A percentile compares a stretch with the other conserved stretches of the same genome.
Evolutionary conservation across 2,888 invertebrate species (phyloP).

Genomic region (Beris chalybata): DNA sequence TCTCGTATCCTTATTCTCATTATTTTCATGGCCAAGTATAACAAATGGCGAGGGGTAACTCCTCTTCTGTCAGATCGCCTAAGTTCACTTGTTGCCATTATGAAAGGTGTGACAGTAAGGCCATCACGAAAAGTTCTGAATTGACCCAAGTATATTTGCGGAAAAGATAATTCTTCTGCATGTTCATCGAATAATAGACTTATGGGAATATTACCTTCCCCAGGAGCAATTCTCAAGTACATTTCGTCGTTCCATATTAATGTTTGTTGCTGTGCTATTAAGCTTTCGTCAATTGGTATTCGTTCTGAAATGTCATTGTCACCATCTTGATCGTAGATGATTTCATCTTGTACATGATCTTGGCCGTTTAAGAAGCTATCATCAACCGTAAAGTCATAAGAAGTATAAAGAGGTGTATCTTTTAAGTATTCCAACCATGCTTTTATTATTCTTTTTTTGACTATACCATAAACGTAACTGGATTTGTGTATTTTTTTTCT

Average conservation of each 20-base stretch:
- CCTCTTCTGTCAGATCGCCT: constrained; percentile 45
- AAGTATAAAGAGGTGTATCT: neutral
- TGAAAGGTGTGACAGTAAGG: constrained; percentile 38
- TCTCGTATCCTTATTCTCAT: constrained; percentile 46
- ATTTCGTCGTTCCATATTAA: constrained; percentile 48
- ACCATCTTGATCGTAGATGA: neutral
- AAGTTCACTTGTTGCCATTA: constrained; percentile 41
- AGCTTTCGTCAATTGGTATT: neutral
- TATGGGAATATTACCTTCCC: constrained; percentile 44
- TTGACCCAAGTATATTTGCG: constrained; percentile 51
- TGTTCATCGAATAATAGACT: constrained; percentile 50
- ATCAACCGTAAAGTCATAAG: neutral
- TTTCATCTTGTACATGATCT: neutral
- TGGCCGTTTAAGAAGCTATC: too few relatives aligned
- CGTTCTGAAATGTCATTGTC: too few relatives aligned
- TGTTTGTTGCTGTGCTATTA: constrained; percentile 40
- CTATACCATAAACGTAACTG: neutral
- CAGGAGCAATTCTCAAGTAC: constrained; percentile 46
- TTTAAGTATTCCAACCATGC: neutral
- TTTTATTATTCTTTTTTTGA: neutral
- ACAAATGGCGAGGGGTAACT: constrained; percentile 46
- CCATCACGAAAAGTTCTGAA: constrained; percentile 44
- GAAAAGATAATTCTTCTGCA: constrained; percentile 55
- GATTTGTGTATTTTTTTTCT: neutral
- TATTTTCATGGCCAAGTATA: constrained; percentile 54